Base-by-base conservation (phyloP, 2,888 invertebrate genomes). In the Synergus japonicus region DNA sequence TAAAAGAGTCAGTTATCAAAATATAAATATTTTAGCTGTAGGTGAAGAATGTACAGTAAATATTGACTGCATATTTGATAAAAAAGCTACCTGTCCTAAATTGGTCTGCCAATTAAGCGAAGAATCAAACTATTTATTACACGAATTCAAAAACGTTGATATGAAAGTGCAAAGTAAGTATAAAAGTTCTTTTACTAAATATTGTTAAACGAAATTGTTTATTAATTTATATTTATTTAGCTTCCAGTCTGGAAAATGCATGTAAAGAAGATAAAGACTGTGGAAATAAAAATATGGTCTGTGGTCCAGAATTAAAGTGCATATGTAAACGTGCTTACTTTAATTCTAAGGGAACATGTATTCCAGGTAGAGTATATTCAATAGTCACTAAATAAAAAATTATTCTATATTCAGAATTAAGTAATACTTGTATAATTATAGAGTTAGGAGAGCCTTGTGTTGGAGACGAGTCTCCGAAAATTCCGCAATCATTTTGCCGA, bases 381-480 rank as follows among this genome's bases (percentile, higher is more conserved):
- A 60, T 18, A 37, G 49, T 78, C 49, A 37, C 13, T 13, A 5
- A 29, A 63, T 63, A 5, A 29, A 13, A 22, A 13, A 63, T 63
- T 29, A 29, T 63, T 29, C 4, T 29, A 13, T 2, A 29, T 22
- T 0, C 29, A 49, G 4, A n/a, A 10, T 9, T 43, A 66, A 43
- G n/a, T n/a, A 44, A 44, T 10, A 18, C 10, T 66, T 37, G n/a
- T 66, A n/a, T 73, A 41, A 41, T 64, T 76, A 5, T 69, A 91
- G 91, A 91, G 76, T 78, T 91, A 4, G 91, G 89, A 37, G 88
- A 89, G 80, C 60, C 78, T 1, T 91, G 91, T 69, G 43, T 9
- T 13, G 41, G 18, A 46, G 7, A 54, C 5, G 80, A 84, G 1
- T 54, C n/a, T 1, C 64, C 49, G 54, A 4, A 8, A 10, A 87